These are phyloP conservation scores for Eupeodes corollae DNA, from an alignment of 1,140 invertebrate genomes.

Conservation along the genomic window DNA sequence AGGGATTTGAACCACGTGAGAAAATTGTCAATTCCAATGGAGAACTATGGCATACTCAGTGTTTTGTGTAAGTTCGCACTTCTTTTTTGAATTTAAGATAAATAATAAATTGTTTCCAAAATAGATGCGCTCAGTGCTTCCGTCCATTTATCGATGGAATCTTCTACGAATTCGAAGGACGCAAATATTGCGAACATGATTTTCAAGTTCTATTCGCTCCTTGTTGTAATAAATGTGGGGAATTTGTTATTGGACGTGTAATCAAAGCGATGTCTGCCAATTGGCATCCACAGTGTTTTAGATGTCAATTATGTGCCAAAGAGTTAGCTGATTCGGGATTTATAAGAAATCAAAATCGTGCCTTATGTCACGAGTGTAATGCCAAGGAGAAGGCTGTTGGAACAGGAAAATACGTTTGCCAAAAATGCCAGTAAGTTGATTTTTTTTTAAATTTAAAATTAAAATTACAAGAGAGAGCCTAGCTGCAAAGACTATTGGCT, in stretches of 20 bases:
- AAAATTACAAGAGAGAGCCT: too few relatives aligned
- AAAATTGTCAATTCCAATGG: slow-evolving; percentile 99
- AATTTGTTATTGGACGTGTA: slow-evolving; percentile 94
- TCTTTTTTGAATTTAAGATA: slow-evolving; percentile 1
- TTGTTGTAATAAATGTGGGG: slow-evolving; percentile 93
- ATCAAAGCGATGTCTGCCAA: slow-evolving; percentile 99
- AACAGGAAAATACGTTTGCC: slow-evolving; percentile 94
- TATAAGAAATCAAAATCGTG: slow-evolving; percentile 83
- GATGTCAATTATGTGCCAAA: slow-evolving; percentile 83
- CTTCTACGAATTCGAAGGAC: slow-evolving; percentile 97
- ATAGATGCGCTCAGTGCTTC: slow-evolving; percentile 96
- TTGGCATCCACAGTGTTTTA: slow-evolving; percentile 97
- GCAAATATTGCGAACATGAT: slow-evolving; percentile 99
- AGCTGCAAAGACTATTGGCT: too few relatives aligned
- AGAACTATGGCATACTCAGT: slow-evolving; percentile 96
- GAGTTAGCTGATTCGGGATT: slow-evolving; percentile 95
- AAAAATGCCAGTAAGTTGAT: slow-evolving; percentile 91
- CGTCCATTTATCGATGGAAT: slow-evolving; percentile 94
- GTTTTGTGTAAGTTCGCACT: slow-evolving; percentile 85
- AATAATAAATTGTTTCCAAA: slow-evolving; percentile 12
- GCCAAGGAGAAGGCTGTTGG: slow-evolving; percentile 88
- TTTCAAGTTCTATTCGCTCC: slow-evolving; percentile 98
- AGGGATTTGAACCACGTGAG: slow-evolving; percentile 89
- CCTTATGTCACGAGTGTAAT: slow-evolving; percentile 95
- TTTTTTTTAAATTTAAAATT: too few relatives aligned